Evolutionary conservation across 2,888 invertebrate genomes (phyloP).

Genomic region (Pseudeuparius sepicola): DNA sequence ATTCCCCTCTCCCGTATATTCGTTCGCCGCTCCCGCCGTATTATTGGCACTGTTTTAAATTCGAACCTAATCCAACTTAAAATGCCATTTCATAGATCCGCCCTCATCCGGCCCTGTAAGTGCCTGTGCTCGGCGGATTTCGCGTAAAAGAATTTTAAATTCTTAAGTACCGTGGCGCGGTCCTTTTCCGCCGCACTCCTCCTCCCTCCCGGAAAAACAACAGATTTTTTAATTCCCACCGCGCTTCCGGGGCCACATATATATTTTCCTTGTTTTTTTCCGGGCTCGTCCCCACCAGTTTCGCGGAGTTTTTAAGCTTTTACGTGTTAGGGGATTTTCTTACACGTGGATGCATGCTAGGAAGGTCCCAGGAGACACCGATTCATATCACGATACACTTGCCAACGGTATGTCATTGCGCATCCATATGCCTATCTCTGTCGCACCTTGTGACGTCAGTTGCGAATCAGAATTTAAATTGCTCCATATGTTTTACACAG

Average conservation of each 20-base stretch:
- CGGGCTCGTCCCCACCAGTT: slow-evolving; percentile 24
- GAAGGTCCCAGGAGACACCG: too few relatives aligned
- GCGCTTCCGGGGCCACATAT: slow-evolving; percentile 38
- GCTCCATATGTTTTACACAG: too few relatives aligned
- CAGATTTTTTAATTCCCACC: slow-evolving; percentile 44
- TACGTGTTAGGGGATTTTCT: slow-evolving; percentile 18
- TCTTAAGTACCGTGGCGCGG: slow-evolving; percentile 35
- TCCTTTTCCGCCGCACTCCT: slow-evolving; percentile 21
- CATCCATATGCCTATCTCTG: too few relatives aligned
- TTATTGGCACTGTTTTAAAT: slow-evolving; percentile 42
- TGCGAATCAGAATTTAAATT: too few relatives aligned
- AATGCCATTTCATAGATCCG: slow-evolving; percentile 44
- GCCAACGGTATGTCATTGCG: too few relatives aligned
- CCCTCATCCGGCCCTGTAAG: slow-evolving; percentile 34
- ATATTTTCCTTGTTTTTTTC: slow-evolving; percentile 38
- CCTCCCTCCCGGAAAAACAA: slow-evolving; percentile 37
- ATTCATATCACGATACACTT: too few relatives aligned
- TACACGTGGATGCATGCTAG: too few relatives aligned
- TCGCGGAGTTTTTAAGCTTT: too few relatives aligned
- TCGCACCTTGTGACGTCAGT: too few relatives aligned
- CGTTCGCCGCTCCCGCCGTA: slow-evolving; percentile 29
- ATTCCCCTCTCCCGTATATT: too few relatives aligned
- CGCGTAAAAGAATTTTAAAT: slow-evolving; percentile 42
- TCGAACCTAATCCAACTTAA: slow-evolving; percentile 44
- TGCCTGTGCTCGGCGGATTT: slow-evolving; percentile 40